Base-by-base conservation (phyloP, 2,113 vertebrate species). In the Sterrhoptilus dennistouni region DNA sequence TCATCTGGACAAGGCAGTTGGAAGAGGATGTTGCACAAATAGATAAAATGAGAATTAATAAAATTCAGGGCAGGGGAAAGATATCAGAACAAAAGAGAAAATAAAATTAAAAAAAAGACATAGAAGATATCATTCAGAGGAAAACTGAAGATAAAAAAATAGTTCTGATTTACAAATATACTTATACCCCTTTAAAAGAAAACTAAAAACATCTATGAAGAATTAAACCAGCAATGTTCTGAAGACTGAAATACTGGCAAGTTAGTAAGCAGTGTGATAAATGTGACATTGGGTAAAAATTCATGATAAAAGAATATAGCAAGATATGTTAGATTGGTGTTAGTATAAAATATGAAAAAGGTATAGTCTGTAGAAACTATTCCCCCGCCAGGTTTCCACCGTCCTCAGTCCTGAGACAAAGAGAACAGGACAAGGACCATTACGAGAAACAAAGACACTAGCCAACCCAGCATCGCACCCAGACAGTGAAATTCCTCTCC, bases 1-100 rank as follows among this genome's bases (percentile, higher is more conserved):
- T 97, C 59, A 40, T 97, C 97, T 97, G 97, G 94, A 97, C 87
- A 92, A 95, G 97, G 93, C 68, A 93, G 70, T 94, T 95, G 93
- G 96, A 92, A 96, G 38, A 59, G 74, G 71, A 87, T 94, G 89
- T 91, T 74, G 27, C 18, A 81, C 65, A 90, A 88, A 80, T 35
- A 70, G 59, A 83, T 65, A 90, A 90, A 96, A 90, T 36, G 12
- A 63, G 27, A 97, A 92, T 74, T 87, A 96, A 77, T 89, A 44
- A 79, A 87, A 79, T 1, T 89, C 60, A 31, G 15, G 45, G 7
- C 6, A 61, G 10, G 68, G 3, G 16, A 66, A 83, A 91, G 12
- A 57, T 6, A 56, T 45, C 35, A 18, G 16, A 61, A 38, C 3
- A 17, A 59, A 44, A 75, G 66, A 25, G 8, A n/a, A 19, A 44